Evolutionary conservation across 2,888 invertebrate genomes (phyloP).

Genomic region (Brassicogethes aeneus): DNA sequence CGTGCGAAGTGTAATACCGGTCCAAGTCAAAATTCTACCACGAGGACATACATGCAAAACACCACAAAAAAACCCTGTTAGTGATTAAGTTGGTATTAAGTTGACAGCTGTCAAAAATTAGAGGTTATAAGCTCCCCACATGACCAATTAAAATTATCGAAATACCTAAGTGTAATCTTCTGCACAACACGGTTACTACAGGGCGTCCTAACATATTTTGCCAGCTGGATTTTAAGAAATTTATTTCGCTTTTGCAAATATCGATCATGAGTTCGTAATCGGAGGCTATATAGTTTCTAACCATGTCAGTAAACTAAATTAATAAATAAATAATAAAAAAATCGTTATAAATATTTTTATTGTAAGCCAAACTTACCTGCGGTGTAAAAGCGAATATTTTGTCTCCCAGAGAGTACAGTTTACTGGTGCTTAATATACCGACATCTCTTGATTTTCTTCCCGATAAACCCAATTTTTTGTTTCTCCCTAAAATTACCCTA

Average conservation of each 20-base stretch:
- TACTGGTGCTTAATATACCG: slow-evolving; percentile 95
- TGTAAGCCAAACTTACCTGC: slow-evolving; percentile 87
- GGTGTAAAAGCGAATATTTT: slow-evolving; percentile 97
- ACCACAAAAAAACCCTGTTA: slow-evolving; percentile 12
- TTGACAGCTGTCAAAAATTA: too few species aligned
- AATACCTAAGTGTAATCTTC: slow-evolving; percentile 83
- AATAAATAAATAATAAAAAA: slow-evolving; percentile 3
- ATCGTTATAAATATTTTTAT: too few species aligned
- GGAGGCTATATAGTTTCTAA: slow-evolving; percentile 96
- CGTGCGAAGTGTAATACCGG: slow-evolving; percentile 95
- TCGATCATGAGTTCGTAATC: slow-evolving; percentile 98
- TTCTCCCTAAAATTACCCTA: slow-evolving; percentile 75
- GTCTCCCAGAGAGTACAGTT: slow-evolving; percentile 91
- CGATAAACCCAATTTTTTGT: slow-evolving; percentile 86
- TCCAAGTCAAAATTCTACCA: slow-evolving; percentile 82
- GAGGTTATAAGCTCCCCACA: too few species aligned
- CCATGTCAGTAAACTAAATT: slow-evolving; percentile 90
- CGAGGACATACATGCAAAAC: slow-evolving; percentile 24
- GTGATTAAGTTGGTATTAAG: too few species aligned
- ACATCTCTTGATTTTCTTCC: slow-evolving; percentile 94
- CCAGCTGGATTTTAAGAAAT: slow-evolving; percentile 98
- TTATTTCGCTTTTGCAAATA: slow-evolving; percentile 93
- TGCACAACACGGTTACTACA: slow-evolving; percentile 82
- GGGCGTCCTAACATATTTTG: slow-evolving; percentile 96
- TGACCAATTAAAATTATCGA: not conserved